Evolutionary conservation across 2,888 invertebrate species (phyloP).

Genomic region (Pammene fasciana): DNA sequence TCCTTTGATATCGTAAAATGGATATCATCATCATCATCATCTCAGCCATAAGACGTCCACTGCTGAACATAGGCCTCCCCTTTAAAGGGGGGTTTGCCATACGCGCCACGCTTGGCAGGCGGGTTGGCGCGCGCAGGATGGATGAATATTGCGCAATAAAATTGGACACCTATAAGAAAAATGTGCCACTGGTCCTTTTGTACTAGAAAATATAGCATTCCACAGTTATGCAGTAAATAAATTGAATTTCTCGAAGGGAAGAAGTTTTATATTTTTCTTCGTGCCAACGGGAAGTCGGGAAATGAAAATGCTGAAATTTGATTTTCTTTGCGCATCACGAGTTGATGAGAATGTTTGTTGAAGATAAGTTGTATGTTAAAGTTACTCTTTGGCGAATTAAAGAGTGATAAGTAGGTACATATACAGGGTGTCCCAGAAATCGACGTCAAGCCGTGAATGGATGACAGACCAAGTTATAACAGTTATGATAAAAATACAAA

Average conservation of each 20-base stretch:
- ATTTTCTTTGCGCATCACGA: conserved; percentile 27
- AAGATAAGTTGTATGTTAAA: conserved; percentile 9
- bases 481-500: no score
- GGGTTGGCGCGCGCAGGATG: no score
- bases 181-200: conserved; percentile 1
- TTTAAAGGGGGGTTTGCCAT: no score
- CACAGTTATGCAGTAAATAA: conserved; percentile 20
- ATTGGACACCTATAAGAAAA: not conserved
- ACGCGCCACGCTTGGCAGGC: no score
- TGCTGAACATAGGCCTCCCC: no score
- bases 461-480: no score
- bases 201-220: conserved; percentile 6
- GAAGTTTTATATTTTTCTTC: conserved; percentile 33
- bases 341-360: conserved; percentile 27
- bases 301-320: conserved; percentile 38
- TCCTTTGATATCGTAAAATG: not conserved
- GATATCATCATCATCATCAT: no score
- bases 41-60: no score
- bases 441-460: no score
- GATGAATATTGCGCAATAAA: not conserved
- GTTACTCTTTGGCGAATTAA: not conserved
- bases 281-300: conserved; percentile 26
- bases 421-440: no score
- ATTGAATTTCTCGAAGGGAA: conserved; percentile 37
- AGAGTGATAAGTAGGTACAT: no score